Conservation (phyloP, 2,113 vertebrate genomes). For the Syngnathus floridae region DNA sequence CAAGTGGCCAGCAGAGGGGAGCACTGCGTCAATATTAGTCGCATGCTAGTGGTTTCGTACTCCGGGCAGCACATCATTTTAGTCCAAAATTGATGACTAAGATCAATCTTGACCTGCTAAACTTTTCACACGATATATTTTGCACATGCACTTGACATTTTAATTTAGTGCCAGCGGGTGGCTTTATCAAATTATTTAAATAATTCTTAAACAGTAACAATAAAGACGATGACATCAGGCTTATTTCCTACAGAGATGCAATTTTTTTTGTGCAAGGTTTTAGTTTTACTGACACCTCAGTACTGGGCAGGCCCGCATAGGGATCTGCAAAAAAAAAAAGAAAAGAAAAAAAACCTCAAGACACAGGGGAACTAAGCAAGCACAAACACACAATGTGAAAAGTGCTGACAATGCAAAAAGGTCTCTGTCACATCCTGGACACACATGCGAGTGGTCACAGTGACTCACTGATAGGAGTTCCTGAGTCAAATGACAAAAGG, state of each 20-base stretch:
- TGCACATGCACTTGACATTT: neutral
- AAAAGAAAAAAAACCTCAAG: neutral
- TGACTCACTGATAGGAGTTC: neutral
- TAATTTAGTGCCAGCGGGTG: neutral
- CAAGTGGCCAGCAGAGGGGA: slow-evolving; percentile 50
- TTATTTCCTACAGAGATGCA: neutral
- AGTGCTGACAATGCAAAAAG: neutral
- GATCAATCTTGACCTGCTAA: neutral
- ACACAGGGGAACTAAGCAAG: neutral
- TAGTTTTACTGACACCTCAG: neutral
- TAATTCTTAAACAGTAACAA: neutral
- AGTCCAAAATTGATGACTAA: too few species aligned
- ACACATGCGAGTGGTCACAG: neutral
- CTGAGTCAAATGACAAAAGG: neutral
- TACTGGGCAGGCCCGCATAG: neutral
- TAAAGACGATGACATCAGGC: neutral
- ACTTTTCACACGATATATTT: neutral
- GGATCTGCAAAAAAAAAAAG: neutral
- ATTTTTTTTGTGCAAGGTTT: neutral
- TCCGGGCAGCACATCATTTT: neutral
- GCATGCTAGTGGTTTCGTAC: neutral
- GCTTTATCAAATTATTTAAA: neutral
- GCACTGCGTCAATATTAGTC: slow-evolving; percentile 14
- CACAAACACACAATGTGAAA: neutral
- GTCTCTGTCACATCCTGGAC: slow-evolving; percentile 4